These are phyloP conservation scores for Synergus itoensis DNA, from an alignment of 2,888 invertebrate genomes.

Conservation along the genomic window DNA sequence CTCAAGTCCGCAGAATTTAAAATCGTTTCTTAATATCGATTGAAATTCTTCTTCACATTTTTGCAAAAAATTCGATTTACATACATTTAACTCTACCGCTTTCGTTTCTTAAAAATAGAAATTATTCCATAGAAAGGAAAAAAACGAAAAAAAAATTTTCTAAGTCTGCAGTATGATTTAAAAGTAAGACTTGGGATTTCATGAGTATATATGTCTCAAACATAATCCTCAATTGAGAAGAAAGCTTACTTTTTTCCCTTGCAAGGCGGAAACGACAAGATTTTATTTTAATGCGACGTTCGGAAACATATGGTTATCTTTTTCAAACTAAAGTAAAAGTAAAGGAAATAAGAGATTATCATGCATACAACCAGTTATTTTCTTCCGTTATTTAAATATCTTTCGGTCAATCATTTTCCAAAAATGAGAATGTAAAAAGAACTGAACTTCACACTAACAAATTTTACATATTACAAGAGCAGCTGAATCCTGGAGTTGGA, in stretches of 20 bases:
- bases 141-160: too few species aligned
- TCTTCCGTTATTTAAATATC: not conserved
- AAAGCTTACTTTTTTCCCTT: too few species aligned
- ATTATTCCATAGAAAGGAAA: too few species aligned
- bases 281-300: not conserved
- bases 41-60: not conserved
- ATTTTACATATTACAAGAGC: not conserved
- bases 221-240: too few species aligned
- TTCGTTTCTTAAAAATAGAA: too few species aligned
- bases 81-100: too few species aligned
- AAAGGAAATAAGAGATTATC: not conserved
- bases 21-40: not conserved
- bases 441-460: not conserved
- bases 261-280: not conserved
- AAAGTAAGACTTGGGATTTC: too few species aligned
- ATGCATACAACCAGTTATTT: not conserved
- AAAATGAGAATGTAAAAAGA: too few species aligned
- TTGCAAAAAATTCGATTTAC: too few species aligned
- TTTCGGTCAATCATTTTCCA: not conserved
- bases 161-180: too few species aligned
- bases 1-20: not conserved
- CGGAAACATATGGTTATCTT: not conserved
- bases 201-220: too few species aligned
- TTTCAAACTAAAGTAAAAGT: not conserved
- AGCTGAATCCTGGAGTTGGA: not conserved